Conservation (phyloP, 2,113 vertebrate species). For the Oxyura jamaicensis region DNA sequence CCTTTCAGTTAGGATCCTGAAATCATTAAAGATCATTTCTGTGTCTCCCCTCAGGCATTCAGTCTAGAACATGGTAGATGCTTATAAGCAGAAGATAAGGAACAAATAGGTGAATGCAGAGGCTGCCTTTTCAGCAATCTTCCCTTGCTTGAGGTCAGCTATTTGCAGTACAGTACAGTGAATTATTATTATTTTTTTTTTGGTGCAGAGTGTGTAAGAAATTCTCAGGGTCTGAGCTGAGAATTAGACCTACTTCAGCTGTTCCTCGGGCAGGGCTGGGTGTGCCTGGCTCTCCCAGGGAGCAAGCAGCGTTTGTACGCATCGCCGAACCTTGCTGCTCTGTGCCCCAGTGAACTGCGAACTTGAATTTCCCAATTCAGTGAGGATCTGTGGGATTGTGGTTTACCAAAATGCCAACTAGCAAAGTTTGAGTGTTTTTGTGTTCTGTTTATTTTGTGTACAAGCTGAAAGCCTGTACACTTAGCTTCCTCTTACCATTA, state of each 20-base stretch:
- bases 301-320: accelerated
- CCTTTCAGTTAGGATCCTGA: not conserved
- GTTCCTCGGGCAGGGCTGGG: not conserved
- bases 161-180: not conserved
- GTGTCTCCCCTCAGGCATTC: not conserved
- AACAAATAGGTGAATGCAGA: not conserved
- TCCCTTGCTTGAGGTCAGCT: not conserved
- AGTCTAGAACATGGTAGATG: not conserved
- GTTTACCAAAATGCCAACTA: constrained; percentile 1
- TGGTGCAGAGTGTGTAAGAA: not conserved
- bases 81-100: not conserved
- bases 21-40: not conserved
- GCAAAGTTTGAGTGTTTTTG: not conserved
- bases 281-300: not conserved
- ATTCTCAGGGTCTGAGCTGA: not conserved
- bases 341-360: not conserved
- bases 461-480: not conserved
- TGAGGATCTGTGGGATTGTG: not conserved
- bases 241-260: not conserved
- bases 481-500: not conserved
- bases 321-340: not conserved
- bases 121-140: not conserved
- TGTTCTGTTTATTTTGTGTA: not conserved
- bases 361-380: not conserved
- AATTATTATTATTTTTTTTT: too few species aligned